These are phyloP conservation scores for Colostygia pectinataria DNA, from an alignment of 2,888 invertebrate species.

Conservation along the genomic window DNA sequence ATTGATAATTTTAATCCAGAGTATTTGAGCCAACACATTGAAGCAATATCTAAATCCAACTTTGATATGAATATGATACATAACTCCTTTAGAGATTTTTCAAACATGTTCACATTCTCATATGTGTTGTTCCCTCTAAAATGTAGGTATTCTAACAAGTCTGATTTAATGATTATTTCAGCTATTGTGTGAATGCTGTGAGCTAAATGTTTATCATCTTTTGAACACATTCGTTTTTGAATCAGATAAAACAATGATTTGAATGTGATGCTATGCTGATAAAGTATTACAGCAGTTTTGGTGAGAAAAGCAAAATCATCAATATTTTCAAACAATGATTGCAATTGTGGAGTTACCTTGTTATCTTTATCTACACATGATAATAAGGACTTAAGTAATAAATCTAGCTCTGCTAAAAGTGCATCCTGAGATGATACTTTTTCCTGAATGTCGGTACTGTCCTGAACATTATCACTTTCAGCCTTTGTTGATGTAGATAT, in stretches of 20 bases:
- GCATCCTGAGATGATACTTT: constrained; percentile 56
- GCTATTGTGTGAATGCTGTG: constrained; percentile 37
- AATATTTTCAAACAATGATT: constrained; percentile 60
- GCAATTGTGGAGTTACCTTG: constrained; percentile 50
- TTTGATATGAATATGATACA: constrained; percentile 65
- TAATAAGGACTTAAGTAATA: constrained; percentile 44
- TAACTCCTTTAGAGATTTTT: constrained; percentile 57
- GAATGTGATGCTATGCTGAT: constrained; percentile 54
- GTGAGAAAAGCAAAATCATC: constrained; percentile 57
- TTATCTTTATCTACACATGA: constrained; percentile 43
- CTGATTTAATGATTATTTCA: constrained; percentile 67
- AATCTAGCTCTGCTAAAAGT: constrained; percentile 54
- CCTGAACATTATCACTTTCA: constrained; percentile 32
- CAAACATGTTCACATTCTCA: constrained; percentile 57
- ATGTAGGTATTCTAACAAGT: constrained; percentile 68
- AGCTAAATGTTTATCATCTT: constrained; percentile 39
- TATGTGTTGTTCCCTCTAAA: constrained; percentile 64
- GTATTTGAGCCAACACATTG: constrained; percentile 76
- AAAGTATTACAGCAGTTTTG: constrained; percentile 51
- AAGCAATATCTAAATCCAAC: constrained; percentile 72
- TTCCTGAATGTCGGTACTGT: constrained; percentile 35
- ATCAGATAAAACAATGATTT: constrained; percentile 62
- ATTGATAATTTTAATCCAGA: constrained; percentile 56
- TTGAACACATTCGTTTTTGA: constrained; percentile 57
- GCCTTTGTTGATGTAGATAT: constrained; percentile 23